Evolutionary conservation across 2,888 invertebrate genomes (phyloP).

Genomic region (Calephelis perditalis): DNA sequence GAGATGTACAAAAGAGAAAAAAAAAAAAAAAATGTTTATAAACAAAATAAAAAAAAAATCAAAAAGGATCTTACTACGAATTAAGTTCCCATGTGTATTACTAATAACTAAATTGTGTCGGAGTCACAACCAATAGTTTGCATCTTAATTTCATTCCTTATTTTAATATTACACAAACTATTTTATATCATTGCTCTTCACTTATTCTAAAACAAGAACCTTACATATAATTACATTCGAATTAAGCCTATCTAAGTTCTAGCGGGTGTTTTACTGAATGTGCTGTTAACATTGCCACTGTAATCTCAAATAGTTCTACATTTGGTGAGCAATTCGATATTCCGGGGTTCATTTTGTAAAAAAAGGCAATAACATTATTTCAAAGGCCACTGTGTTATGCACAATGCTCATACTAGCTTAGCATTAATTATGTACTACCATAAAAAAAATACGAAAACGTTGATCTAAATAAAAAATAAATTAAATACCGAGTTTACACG

Average conservation of each 20-base stretch:
- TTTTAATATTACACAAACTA: slow-evolving; percentile 74
- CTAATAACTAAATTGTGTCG: slow-evolving; percentile 76
- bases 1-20: slow-evolving; percentile 77
- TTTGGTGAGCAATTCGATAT: slow-evolving; percentile 31
- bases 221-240: slow-evolving; percentile 75
- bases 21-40: slow-evolving; percentile 68
- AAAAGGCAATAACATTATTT: slow-evolving; percentile 57
- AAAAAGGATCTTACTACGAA: slow-evolving; percentile 62
- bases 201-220: slow-evolving; percentile 76
- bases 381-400: slow-evolving; percentile 67
- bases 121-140: slow-evolving; percentile 78
- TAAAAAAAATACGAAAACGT: slow-evolving; percentile 46
- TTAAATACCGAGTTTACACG: slow-evolving; percentile 67
- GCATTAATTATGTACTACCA: slow-evolving; percentile 57
- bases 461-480: slow-evolving; percentile 61
- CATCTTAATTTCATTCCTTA: slow-evolving; percentile 75
- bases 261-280: slow-evolving; percentile 72
- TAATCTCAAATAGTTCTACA: slow-evolving; percentile 39
- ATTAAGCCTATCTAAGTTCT: slow-evolving; percentile 75
- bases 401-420: slow-evolving; percentile 68
- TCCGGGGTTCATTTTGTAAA: slow-evolving; percentile 52
- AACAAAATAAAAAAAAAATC: slow-evolving; percentile 51
- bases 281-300: slow-evolving; percentile 55
- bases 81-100: slow-evolving; percentile 63
- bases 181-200: slow-evolving; percentile 77